phyloP scores from a whole-genome alignment of 1,140 invertebrate species.

The Drosophila simulans region DNA sequence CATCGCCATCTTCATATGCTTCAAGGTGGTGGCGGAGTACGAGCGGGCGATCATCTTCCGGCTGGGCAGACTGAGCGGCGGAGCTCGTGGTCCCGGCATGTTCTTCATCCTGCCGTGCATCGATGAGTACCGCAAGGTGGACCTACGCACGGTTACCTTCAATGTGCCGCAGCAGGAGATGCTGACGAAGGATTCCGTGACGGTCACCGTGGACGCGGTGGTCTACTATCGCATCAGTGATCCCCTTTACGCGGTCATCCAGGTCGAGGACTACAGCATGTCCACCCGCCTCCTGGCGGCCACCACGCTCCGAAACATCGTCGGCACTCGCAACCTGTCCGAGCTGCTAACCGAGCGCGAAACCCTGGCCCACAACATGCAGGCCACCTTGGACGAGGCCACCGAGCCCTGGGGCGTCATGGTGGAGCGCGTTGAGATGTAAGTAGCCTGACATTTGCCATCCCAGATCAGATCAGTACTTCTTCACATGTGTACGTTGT shows the following conservation, averaged over 20 bases:
- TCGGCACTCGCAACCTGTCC: constrained; percentile 96
- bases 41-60: constrained; percentile 96
- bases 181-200: constrained; percentile 95
- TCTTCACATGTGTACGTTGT: too few relatives aligned
- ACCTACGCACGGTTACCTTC: constrained; percentile 89
- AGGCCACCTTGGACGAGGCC: constrained; percentile 87
- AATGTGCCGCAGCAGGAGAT: constrained; percentile 88
- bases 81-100: constrained; percentile 89
- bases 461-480: neutral
- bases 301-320: constrained; percentile 94
- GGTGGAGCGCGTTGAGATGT: constrained; percentile 98
- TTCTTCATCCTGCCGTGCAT: constrained; percentile 96
- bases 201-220: constrained; percentile 95
- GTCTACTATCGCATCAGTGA: constrained; percentile 94
- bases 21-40: constrained; percentile 91
- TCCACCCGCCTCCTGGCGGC: constrained; percentile 94
- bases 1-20: constrained; percentile 92
- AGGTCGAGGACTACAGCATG: constrained; percentile 90
- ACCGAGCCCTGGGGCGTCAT: constrained; percentile 99
- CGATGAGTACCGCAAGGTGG: constrained; percentile 95
- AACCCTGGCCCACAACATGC: constrained; percentile 88
- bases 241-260: constrained; percentile 92
- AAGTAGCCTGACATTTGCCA: constrained; percentile 79
- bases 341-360: constrained; percentile 90
- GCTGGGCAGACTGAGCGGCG: constrained; percentile 88